phyloP scores from a whole-genome alignment of 2,113 vertebrate genomes.

The Alexandromys fortis region DNA sequence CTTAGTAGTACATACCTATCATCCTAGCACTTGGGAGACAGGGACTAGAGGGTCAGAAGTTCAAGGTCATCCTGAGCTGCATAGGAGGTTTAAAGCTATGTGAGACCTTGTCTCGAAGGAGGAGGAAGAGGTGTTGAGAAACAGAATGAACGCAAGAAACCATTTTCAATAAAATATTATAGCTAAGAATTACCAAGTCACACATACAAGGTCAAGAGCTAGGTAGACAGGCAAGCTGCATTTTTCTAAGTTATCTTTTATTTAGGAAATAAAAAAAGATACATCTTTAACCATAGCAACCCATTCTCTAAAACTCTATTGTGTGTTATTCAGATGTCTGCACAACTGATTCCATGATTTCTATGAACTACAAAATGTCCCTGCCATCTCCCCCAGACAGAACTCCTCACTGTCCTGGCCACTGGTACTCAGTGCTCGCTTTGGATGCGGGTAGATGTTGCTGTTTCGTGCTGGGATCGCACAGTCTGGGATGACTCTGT shows the following conservation, averaged over 20 bases:
- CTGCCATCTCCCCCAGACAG: rapidly evolving
- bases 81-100: too few species aligned
- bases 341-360: background rate
- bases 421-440: background rate
- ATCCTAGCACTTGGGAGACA: background rate
- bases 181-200: background rate
- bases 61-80: background rate
- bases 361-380: rapidly evolving
- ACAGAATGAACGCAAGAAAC: background rate
- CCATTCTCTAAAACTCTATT: background rate
- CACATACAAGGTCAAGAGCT: background rate
- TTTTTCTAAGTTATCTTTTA: background rate
- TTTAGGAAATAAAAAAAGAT: background rate
- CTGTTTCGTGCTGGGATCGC: background rate
- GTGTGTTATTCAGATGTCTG: background rate
- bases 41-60: background rate
- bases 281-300: background rate
- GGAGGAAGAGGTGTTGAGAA: background rate
- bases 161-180: background rate
- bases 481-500: background rate
- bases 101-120: background rate
- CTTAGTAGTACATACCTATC: background rate
- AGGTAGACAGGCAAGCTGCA: background rate
- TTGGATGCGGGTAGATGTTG: background rate
- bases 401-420: background rate